Percentiles rank a stretch among this genome's conserved stretches.
phyloP scores from a whole-genome alignment of 2,797 vertebrate species.

The Okamejei kenojei region DNA sequence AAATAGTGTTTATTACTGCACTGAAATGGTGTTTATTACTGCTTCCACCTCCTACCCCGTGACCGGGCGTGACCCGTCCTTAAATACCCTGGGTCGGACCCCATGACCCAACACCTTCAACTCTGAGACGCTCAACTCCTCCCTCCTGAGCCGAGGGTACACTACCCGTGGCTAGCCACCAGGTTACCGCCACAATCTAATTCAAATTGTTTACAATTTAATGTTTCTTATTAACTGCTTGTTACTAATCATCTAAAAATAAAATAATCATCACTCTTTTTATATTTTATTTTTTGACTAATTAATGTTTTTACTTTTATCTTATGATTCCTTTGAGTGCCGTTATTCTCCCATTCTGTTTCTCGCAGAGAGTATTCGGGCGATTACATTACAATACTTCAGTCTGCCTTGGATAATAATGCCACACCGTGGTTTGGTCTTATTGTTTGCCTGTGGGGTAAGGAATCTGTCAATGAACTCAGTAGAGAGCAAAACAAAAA shows the following conservation, averaged over 20 bases:
- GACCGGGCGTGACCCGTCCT: no score
- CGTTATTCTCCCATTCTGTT: background rate
- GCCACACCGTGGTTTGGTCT: slow-evolving; percentile 38
- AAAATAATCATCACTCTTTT: background rate
- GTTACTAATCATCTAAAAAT: background rate
- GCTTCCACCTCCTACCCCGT: no score
- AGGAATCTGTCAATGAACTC: background rate
- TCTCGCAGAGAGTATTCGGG: slow-evolving; percentile 4
- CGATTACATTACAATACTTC: slow-evolving; percentile 29
- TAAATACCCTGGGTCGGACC: no score
- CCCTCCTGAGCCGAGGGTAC: no score
- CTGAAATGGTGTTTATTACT: no score
- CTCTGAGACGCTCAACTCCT: no score
- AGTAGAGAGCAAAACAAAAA: background rate
- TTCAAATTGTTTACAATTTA: background rate
- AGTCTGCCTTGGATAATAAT: slow-evolving; percentile 36
- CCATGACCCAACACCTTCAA: no score
- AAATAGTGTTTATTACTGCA: no score
- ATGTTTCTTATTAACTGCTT: background rate
- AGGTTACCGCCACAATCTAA: background rate
- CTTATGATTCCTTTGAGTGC: background rate
- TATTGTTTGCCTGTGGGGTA: slow-evolving; percentile 38
- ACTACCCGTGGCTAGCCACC: no score
- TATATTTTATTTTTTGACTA: background rate
- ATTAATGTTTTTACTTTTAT: background rate